These are phyloP conservation scores for Stenichneumon culpator DNA, from an alignment of 2,888 invertebrate species.

Conservation along the genomic window DNA sequence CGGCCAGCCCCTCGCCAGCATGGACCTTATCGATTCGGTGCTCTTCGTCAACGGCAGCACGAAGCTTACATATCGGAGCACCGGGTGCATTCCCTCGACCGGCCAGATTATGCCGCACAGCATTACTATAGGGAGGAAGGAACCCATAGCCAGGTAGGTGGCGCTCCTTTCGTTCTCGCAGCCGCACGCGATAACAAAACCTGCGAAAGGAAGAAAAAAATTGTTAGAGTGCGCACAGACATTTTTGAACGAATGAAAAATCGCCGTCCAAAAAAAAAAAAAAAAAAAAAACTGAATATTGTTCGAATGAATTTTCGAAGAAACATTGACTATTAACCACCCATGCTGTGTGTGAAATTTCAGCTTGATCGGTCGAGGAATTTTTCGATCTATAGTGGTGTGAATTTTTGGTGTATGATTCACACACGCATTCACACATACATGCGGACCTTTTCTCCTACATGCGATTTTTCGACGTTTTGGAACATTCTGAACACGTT, in stretches of 20 bases:
- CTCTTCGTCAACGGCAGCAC: conserved; percentile 95
- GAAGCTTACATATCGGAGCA: conserved; percentile 90
- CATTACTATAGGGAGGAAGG: conserved; percentile 94
- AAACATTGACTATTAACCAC: too few species aligned
- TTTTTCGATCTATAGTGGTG: too few species aligned
- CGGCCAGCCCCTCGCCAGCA: conserved; percentile 94
- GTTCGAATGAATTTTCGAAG: background rate
- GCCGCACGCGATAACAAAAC: conserved; percentile 92
- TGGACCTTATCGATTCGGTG: conserved; percentile 94
- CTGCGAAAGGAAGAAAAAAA: conserved; percentile 84
- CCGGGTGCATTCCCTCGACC: conserved; percentile 94
- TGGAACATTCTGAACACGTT: too few species aligned
- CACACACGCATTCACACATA: too few species aligned
- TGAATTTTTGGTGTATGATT: too few species aligned
- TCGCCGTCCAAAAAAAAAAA: background rate
- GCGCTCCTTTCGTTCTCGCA: conserved; percentile 94
- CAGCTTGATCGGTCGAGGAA: too few species aligned
- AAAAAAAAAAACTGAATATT: background rate
- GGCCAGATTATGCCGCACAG: conserved; percentile 98
- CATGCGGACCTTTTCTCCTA: too few species aligned
- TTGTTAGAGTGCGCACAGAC: too few species aligned
- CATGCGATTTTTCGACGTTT: too few species aligned
- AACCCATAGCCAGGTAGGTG: conserved; percentile 94
- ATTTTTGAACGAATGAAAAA: too few species aligned
- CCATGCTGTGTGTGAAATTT: too few species aligned